Percentiles rank a stretch among this genome's conserved stretches.
Conservation (phyloP, 2,113 vertebrate species). For the Sardina pilchardus region DNA sequence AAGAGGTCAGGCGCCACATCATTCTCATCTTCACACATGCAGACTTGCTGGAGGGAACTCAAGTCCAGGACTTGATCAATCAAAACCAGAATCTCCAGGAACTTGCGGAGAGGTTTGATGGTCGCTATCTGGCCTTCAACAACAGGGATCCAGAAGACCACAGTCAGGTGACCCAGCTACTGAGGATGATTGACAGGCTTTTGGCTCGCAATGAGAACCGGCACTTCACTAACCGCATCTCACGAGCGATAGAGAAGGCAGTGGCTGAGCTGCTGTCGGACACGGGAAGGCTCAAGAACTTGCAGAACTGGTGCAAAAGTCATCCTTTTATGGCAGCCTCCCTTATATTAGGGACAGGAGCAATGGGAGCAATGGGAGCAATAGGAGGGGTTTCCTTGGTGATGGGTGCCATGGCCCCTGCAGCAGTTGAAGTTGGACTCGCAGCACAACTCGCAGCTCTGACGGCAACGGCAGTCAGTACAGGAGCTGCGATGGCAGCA, state of each 20-base stretch:
- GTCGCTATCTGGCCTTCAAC: conserved; percentile 38
- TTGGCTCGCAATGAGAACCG: neutral
- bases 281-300: no score
- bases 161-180: conserved; percentile 37
- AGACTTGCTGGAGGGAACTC: conserved; percentile 28
- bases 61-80: conserved; percentile 35
- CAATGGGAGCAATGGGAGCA: neutral
- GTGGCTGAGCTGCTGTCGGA: neutral
- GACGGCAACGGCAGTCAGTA: no score
- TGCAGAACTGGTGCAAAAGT: conserved; percentile 19
- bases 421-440: conserved; percentile 25
- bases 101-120: conserved; percentile 27
- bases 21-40: conserved; percentile 45
- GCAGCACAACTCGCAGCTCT: no score
- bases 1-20: conserved; percentile 25
- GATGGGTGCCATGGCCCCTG: conserved; percentile 16
- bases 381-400: neutral
- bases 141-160: conserved; percentile 33
- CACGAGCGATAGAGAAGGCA: neutral
- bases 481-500: no score
- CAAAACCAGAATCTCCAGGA: conserved; percentile 22
- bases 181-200: conserved; percentile 28
- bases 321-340: neutral
- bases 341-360: neutral
- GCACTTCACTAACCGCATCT: conserved; percentile 13